Conservation (phyloP, 1,140 invertebrate genomes). For the Drosophila virilis region DNA sequence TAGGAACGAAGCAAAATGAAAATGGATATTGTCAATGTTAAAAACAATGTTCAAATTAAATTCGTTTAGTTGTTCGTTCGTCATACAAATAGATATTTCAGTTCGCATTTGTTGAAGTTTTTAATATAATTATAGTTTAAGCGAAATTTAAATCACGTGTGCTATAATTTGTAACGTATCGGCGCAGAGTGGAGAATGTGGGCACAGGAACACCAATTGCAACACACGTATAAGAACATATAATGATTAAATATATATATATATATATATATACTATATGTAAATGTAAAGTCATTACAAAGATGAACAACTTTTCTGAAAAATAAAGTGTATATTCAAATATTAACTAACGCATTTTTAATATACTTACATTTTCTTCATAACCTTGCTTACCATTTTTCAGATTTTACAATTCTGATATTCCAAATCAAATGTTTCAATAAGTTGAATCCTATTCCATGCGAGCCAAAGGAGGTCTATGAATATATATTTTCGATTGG, state of each 20-base stretch:
- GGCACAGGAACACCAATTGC: conserved; percentile 39
- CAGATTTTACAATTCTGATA: no score
- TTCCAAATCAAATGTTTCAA: no score
- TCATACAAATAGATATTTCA: conserved; percentile 44
- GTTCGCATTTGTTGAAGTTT: conserved; percentile 32
- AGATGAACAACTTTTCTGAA: conserved; percentile 79
- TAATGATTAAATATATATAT: conserved; percentile 21
- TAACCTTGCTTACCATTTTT: not conserved
- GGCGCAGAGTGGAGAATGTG: not conserved
- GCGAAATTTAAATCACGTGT: conserved; percentile 53
- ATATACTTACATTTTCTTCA: no score
- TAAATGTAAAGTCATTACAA: conserved; percentile 77
- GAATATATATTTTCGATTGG: no score
- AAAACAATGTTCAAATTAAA: conserved; percentile 35
- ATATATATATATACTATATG: conserved; percentile 59
- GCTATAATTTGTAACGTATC: conserved; percentile 53
- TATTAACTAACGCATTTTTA: conserved; percentile 44
- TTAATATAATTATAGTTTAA: conserved; percentile 49
- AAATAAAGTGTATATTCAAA: conserved; percentile 83
- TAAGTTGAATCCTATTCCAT: no score
- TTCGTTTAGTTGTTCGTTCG: conserved; percentile 59
- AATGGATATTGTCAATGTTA: conserved; percentile 57
- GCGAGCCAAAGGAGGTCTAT: no score
- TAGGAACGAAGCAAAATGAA: conserved; percentile 34
- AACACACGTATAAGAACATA: conserved; percentile 25